phyloP scores from a whole-genome alignment of 64 coral and sea anemone genomes.

The Actinia equina region DNA sequence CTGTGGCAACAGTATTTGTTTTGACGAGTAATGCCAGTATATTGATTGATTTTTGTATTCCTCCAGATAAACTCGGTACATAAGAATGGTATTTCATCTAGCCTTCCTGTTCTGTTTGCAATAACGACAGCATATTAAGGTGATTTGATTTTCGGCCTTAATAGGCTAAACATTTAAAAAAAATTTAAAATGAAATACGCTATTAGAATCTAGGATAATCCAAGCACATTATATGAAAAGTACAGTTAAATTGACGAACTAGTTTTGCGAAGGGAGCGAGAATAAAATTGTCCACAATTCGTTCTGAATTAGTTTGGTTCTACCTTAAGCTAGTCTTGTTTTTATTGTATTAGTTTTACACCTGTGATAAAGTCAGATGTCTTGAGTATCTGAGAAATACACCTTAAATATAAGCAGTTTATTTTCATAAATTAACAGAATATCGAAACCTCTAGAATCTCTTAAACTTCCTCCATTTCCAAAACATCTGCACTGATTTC shows the following conservation, averaged over 20 bases:
- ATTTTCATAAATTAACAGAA: not conserved
- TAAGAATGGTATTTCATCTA: not conserved
- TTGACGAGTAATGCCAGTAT: not conserved
- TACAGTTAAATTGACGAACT: no score
- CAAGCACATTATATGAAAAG: no score
- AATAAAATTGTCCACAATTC: no score
- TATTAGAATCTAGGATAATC: no score
- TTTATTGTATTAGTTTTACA: not conserved
- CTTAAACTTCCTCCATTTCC: not conserved
- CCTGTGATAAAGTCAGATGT: not conserved
- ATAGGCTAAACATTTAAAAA: no score
- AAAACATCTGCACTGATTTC: not conserved
- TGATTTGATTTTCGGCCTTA: not conserved
- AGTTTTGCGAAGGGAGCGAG: no score
- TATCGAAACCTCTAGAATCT: not conserved
- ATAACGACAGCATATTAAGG: not conserved
- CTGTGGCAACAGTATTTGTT: constrained; percentile 1
- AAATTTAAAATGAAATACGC: no score
- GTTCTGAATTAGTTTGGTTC: not conserved
- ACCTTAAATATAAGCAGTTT: not conserved
- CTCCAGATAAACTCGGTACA: not conserved
- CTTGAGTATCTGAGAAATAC: not conserved
- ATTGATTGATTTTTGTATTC: not conserved
- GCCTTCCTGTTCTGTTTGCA: not conserved
- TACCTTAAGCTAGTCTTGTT: not conserved